Percentiles rank a stretch among this genome's conserved stretches.
These are phyloP conservation scores for Lutraria lutraria DNA, from an alignment of 2,888 invertebrate species.

Conservation along the genomic window DNA sequence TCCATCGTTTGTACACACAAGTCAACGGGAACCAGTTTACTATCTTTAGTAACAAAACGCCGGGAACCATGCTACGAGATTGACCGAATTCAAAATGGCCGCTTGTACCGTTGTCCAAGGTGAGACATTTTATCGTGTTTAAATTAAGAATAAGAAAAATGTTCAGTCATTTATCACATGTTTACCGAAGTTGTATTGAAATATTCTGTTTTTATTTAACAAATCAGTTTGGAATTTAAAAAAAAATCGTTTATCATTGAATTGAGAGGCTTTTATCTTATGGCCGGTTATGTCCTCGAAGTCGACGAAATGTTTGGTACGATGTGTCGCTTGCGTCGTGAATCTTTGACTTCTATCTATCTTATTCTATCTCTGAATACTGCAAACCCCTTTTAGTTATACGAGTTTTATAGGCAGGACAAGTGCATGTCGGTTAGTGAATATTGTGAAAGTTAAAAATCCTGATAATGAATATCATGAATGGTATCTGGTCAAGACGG, in stretches of 20 bases:
- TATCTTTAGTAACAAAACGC: too few species aligned
- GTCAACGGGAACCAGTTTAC: too few species aligned
- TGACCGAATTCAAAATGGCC: slow-evolving; percentile 36
- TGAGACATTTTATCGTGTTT: slow-evolving; percentile 2
- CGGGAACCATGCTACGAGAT: too few species aligned
- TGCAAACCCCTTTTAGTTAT: too few species aligned
- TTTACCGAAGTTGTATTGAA: too few species aligned
- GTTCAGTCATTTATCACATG: background rate
- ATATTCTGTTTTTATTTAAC: background rate
- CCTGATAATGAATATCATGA: too few species aligned
- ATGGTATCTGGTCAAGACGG: too few species aligned
- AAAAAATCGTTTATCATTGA: slow-evolving; percentile 31
- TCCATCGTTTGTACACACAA: too few species aligned
- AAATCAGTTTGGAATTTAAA: background rate
- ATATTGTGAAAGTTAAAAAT: too few species aligned
- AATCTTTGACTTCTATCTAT: background rate
- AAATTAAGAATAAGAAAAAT: background rate
- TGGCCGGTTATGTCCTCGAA: slow-evolving; percentile 48
- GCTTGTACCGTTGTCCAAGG: slow-evolving; percentile 60
- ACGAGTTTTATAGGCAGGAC: too few species aligned
- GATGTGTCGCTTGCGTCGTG: background rate
- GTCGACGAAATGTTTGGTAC: background rate
- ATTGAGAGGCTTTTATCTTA: slow-evolving; percentile 27
- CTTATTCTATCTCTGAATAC: too few species aligned
- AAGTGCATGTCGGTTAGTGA: too few species aligned